A percentile compares a stretch with the other conserved stretches of the same genome.
Evolutionary conservation across 2,888 invertebrate genomes (phyloP).

Genomic region (Drosophila emarginata): DNA sequence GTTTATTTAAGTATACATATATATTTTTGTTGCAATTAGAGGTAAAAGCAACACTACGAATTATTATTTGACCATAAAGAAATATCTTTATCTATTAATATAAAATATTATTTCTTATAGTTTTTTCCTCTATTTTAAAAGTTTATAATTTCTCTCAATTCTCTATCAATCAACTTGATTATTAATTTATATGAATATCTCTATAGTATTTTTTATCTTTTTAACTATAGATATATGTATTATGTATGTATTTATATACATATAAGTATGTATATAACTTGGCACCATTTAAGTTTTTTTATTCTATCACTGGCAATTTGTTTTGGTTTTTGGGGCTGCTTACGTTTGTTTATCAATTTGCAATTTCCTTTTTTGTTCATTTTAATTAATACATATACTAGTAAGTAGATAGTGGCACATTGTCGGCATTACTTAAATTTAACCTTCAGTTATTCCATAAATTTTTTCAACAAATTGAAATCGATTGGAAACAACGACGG

Average conservation of each 20-base stretch:
- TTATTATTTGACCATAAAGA: too few species aligned
- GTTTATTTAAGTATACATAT: too few species aligned
- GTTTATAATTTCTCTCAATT: too few species aligned
- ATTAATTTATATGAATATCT: neutral
- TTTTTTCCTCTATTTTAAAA: too few species aligned
- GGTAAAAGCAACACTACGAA: too few species aligned
- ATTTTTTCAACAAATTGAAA: slow-evolving; percentile 58
- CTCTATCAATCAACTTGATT: too few species aligned
- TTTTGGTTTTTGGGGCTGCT: slow-evolving; percentile 28
- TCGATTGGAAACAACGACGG: slow-evolving; percentile 54
- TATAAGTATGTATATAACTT: neutral
- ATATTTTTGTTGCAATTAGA: too few species aligned
- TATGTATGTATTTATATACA: neutral
- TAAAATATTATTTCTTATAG: too few species aligned
- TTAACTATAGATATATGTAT: neutral
- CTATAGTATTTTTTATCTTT: neutral
- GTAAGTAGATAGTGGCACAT: slow-evolving; percentile 21
- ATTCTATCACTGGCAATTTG: slow-evolving; percentile 46
- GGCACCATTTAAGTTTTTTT: slow-evolving; percentile 20
- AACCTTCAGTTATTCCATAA: slow-evolving; percentile 67
- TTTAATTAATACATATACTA: slow-evolving; percentile 76
- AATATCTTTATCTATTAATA: too few species aligned
- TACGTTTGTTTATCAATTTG: slow-evolving; percentile 60
- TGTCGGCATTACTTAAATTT: slow-evolving; percentile 45
- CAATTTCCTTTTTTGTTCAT: slow-evolving; percentile 66